phyloP scores from a whole-genome alignment of 2,888 invertebrate genomes.

The Harmothoe impar region DNA sequence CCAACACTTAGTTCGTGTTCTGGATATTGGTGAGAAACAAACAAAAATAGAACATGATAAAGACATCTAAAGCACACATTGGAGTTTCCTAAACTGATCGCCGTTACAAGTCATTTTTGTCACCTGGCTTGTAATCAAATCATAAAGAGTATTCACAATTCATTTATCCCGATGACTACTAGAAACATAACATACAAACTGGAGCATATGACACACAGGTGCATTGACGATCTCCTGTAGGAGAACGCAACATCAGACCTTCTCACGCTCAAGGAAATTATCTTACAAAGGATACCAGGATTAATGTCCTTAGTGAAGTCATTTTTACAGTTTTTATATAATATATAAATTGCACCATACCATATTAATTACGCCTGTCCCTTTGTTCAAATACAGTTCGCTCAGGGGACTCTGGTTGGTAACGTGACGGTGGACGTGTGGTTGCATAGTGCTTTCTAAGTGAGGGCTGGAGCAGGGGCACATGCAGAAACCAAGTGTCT shows the following conservation, averaged over 20 bases:
- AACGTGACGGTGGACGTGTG: neutral
- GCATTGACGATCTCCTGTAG: neutral
- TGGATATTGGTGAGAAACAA: slow-evolving; percentile 21
- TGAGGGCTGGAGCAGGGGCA: neutral
- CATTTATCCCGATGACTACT: slow-evolving; percentile 39
- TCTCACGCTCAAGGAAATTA: slow-evolving; percentile 35
- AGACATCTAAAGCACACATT: slow-evolving; percentile 40
- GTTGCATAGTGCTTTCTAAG: slow-evolving; percentile 46
- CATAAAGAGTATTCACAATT: slow-evolving; percentile 35
- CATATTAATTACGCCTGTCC: slow-evolving; percentile 52
- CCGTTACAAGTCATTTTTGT: slow-evolving; percentile 22
- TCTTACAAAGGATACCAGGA: slow-evolving; percentile 43
- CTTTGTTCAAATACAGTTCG: slow-evolving; percentile 55
- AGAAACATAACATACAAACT: slow-evolving; percentile 37
- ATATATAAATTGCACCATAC: slow-evolving; percentile 60
- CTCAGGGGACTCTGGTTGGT: slow-evolving; percentile 28
- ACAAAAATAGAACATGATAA: slow-evolving; percentile 21
- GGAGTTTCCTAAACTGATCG: slow-evolving; percentile 28
- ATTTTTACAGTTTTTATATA: slow-evolving; percentile 58
- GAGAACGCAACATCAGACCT: slow-evolving; percentile 15
- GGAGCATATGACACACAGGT: slow-evolving; percentile 29
- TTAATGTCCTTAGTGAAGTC: slow-evolving; percentile 50
- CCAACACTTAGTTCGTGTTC: neutral
- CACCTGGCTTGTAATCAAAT: slow-evolving; percentile 30
- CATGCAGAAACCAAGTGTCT: neutral